These are phyloP conservation scores for Pangasius macronema DNA, from an alignment of 2,797 vertebrate genomes.

Conservation along the genomic window DNA sequence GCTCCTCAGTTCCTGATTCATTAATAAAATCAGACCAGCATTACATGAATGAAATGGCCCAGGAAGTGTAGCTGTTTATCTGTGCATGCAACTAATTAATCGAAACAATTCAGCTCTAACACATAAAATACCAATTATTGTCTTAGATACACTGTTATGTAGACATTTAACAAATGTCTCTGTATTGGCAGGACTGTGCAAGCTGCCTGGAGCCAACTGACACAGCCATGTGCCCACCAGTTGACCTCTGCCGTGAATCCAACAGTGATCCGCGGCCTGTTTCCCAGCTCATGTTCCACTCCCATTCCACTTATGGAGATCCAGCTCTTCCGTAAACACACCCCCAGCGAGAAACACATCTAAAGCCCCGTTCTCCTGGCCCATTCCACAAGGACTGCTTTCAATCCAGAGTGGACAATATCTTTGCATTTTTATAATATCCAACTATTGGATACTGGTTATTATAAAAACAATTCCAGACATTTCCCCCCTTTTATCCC, in stretches of 20 bases:
- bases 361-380: conserved; percentile 11
- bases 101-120: background rate
- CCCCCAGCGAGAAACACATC: conserved; percentile 27
- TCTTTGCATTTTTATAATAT: background rate
- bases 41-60: conserved; percentile 49
- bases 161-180: conserved; percentile 15
- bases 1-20: conserved; percentile 75
- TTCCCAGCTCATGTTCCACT: conserved; percentile 37
- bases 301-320: conserved; percentile 14
- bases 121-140: conserved; percentile 1
- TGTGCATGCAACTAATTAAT: conserved; percentile 13
- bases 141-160: background rate
- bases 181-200: conserved; percentile 21
- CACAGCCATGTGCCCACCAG: conserved; percentile 47
- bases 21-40: conserved; percentile 70
- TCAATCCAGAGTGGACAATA: conserved; percentile 19
- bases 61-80: conserved; percentile 9
- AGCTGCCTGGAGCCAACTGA: conserved; percentile 37
- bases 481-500: background rate
- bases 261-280: conserved; percentile 26
- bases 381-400: conserved; percentile 31
- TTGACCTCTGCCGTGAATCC: conserved; percentile 45
- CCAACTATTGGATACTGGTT: background rate
- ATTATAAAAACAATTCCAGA: background rate
- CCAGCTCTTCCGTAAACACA: conserved; percentile 45